Evolutionary conservation across 2,888 invertebrate species (phyloP).

Genomic region (Nowickia ferox): DNA sequence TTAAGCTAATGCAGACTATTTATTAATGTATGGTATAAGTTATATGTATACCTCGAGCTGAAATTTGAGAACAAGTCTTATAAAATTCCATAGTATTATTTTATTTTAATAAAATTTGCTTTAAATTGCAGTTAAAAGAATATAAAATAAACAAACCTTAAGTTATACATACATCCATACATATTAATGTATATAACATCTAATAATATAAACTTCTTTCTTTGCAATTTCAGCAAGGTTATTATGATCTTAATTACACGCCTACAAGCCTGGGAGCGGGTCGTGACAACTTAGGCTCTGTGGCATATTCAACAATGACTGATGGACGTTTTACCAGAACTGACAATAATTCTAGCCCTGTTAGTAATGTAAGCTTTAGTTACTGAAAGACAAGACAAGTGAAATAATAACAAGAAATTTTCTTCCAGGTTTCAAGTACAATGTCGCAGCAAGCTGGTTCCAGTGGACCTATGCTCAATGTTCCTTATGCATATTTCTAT

Average conservation of each 20-base stretch:
- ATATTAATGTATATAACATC: too few relatives aligned
- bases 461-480: constrained; percentile 83
- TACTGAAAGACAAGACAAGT: not conserved
- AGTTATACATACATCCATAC: too few relatives aligned
- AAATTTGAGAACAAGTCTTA: too few relatives aligned
- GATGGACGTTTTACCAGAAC: constrained; percentile 89
- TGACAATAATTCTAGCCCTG: constrained; percentile 91
- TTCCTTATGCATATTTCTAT: constrained; percentile 86
- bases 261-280: constrained; percentile 89
- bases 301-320: constrained; percentile 88
- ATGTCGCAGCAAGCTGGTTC: constrained; percentile 87
- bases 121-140: too few relatives aligned
- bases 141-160: too few relatives aligned
- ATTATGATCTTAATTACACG: constrained; percentile 90
- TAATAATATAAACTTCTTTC: not conserved
- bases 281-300: constrained; percentile 86
- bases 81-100: too few relatives aligned
- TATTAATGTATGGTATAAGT: not conserved
- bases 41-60: not conserved
- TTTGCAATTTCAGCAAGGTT: constrained; percentile 81
- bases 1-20: not conserved
- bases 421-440: constrained; percentile 87
- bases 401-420: not conserved
- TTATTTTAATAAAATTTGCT: too few relatives aligned
- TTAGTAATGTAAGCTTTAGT: constrained; percentile 81